phyloP scores from a whole-genome alignment of 2,888 invertebrate species.

The Sphaerophoria rueppellii region DNA sequence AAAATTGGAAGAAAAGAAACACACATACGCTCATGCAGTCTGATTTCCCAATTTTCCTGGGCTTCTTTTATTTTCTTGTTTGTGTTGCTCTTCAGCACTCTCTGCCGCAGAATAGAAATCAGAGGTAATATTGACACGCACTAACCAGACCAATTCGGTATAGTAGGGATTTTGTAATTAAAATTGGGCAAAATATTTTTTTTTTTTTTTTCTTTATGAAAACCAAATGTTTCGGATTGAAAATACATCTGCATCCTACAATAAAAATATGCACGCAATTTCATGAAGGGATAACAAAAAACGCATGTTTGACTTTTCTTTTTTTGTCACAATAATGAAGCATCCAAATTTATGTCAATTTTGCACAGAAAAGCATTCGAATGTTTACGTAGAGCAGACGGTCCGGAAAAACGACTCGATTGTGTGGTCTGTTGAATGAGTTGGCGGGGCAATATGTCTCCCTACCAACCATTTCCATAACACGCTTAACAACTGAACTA shows the following conservation, averaged over 20 bases:
- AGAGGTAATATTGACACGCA: conserved; percentile 24
- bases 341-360: conserved; percentile 13
- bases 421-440: neutral
- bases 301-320: neutral
- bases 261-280: no score
- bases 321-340: no score
- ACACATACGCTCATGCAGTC: conserved; percentile 43
- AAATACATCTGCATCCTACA: no score
- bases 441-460: neutral
- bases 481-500: neutral
- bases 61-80: neutral
- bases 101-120: conserved; percentile 21
- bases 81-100: conserved; percentile 19
- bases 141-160: neutral
- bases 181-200: neutral
- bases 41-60: conserved; percentile 50
- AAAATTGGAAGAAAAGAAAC: neutral
- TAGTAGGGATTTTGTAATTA: neutral
- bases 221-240: no score
- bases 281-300: no score
- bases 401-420: conserved; percentile 39
- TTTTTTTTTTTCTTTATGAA: neutral
- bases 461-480: conserved; percentile 4
- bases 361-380: neutral
- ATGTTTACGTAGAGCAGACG: neutral